These are phyloP conservation scores for Seriola quinqueradiata DNA, from an alignment of 2,113 vertebrate genomes.

Conservation along the genomic window DNA sequence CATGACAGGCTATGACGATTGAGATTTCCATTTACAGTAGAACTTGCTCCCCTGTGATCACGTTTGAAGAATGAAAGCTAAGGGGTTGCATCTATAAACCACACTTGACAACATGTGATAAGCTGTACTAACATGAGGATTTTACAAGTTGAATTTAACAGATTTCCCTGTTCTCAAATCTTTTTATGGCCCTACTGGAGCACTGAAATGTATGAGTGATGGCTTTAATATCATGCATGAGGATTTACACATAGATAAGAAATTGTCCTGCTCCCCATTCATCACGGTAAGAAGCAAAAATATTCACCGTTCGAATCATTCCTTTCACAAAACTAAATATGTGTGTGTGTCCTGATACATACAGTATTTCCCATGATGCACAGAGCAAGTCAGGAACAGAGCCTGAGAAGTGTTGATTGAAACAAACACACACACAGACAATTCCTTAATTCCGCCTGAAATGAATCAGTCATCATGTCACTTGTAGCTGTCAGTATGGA, in stretches of 20 bases:
- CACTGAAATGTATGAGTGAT: neutral
- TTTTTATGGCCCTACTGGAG: no score
- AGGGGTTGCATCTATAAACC: no score
- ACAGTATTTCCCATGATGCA: slow-evolving; percentile 26
- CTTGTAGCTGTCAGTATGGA: slow-evolving; percentile 68
- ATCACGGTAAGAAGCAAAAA: neutral
- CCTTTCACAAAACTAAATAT: slow-evolving; percentile 12
- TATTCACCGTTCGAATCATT: slow-evolving; percentile 1
- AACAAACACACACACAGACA: slow-evolving; percentile 15
- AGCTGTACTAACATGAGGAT: neutral
- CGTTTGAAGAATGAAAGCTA: neutral
- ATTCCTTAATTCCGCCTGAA: slow-evolving; percentile 60
- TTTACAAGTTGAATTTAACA: neutral
- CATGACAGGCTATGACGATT: neutral
- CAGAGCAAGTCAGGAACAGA: slow-evolving; percentile 34
- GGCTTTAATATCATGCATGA: no score
- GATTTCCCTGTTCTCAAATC: neutral
- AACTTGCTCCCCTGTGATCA: neutral
- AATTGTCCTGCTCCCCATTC: neutral
- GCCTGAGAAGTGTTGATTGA: slow-evolving; percentile 59
- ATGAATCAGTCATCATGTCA: slow-evolving; percentile 71
- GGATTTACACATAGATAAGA: neutral
- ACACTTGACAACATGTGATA: no score
- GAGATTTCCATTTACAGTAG: neutral
- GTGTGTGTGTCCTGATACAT: neutral